Conservation (phyloP, 2,888 invertebrate species). For the Eristalis tenax region DNA sequence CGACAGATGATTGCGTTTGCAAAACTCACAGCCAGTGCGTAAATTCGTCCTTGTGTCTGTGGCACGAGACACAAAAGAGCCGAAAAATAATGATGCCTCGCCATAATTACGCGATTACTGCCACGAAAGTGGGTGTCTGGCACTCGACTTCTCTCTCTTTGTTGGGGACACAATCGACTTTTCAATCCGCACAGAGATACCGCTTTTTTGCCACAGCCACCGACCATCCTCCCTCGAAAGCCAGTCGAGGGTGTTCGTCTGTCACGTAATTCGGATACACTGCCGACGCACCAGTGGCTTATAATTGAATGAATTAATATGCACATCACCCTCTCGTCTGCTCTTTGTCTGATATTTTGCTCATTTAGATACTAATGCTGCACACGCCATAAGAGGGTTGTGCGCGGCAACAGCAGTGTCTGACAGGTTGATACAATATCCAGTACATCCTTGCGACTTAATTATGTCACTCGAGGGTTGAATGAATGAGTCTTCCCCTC, state of each 20-base stretch:
- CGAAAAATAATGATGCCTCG: conserved; percentile 8
- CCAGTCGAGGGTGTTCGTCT: conserved; percentile 44
- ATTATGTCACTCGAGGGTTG: conserved; percentile 53
- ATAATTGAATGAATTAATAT: conserved; percentile 66
- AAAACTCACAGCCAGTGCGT: background rate
- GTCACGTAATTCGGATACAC: conserved; percentile 49
- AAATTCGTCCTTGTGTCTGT: background rate
- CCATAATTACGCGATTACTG: conserved; percentile 41
- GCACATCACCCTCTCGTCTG: conserved; percentile 35
- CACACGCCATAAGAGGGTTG: conserved; percentile 20
- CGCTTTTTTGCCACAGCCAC: background rate
- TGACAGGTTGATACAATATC: conserved; percentile 43
- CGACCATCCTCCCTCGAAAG: background rate
- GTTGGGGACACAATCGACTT: conserved; percentile 50
- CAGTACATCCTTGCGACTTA: conserved; percentile 53
- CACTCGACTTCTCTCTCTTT: conserved; percentile 40
- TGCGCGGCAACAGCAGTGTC: background rate
- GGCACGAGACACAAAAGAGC: background rate
- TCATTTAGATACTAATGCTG: conserved; percentile 14
- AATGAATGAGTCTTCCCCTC: conserved; percentile 1
- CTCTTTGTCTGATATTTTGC: conserved; percentile 8
- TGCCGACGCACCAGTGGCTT: conserved; percentile 27
- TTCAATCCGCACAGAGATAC: conserved; percentile 38
- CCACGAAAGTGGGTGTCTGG: conserved; percentile 33
- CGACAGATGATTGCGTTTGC: background rate